Evolutionary conservation across 2,888 invertebrate species (phyloP).

Genomic region (Mythimna loreyi): DNA sequence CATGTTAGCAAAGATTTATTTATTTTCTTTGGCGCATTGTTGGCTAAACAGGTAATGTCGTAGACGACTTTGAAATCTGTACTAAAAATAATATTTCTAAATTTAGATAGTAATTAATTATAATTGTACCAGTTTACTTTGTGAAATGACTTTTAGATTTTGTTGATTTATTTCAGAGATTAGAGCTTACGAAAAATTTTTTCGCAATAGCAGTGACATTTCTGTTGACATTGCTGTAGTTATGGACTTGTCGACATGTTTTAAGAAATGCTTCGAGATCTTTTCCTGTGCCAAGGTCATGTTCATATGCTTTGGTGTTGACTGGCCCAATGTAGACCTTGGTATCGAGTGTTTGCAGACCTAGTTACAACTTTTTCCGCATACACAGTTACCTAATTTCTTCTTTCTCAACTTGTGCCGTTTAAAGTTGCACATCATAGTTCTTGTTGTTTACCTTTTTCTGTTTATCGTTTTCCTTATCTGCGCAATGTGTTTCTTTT

Average conservation of each 20-base stretch:
- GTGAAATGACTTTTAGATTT: slow-evolving; percentile 27
- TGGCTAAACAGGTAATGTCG: slow-evolving; percentile 18
- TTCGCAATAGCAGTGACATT: slow-evolving; percentile 30
- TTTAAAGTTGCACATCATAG: slow-evolving; percentile 6
- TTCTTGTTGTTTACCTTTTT: not conserved
- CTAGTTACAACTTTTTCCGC: slow-evolving; percentile 1
- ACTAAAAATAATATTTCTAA: slow-evolving; percentile 19
- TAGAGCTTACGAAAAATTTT: slow-evolving; percentile 21
- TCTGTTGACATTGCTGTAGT: slow-evolving; percentile 32
- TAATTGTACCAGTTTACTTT: slow-evolving; percentile 27
- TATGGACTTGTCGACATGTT: slow-evolving; percentile 21
- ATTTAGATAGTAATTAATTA: slow-evolving; percentile 37
- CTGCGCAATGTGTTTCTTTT: not conserved
- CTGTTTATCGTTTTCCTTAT: not conserved
- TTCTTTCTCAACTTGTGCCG: slow-evolving; percentile 7
- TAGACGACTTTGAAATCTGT: slow-evolving; percentile 14
- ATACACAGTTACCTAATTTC: not conserved
- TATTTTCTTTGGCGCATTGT: slow-evolving; percentile 18
- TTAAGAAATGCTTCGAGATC: slow-evolving; percentile 16
- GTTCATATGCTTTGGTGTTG: not conserved
- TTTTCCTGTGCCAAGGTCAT: slow-evolving; percentile 13
- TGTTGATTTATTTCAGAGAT: not conserved
- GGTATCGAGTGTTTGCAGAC: not conserved
- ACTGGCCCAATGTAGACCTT: not conserved
- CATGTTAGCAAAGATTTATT: slow-evolving; percentile 26